Evolutionary conservation across 2,113 vertebrate species (phyloP).

Genomic region (Hemichromis elongatus): DNA sequence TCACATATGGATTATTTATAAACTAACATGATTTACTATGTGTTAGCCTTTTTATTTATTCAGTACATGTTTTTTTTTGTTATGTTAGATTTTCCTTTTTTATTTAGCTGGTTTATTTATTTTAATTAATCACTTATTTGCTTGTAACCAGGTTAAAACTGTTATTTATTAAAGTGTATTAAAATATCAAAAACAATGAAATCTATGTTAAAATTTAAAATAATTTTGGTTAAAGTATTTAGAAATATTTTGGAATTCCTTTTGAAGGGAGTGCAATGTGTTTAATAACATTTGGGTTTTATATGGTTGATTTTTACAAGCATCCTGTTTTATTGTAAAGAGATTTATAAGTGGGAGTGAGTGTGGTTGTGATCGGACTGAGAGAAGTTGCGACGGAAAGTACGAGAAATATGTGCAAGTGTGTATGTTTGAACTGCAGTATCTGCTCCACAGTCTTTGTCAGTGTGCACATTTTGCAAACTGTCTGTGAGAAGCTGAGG

Average conservation of each 20-base stretch:
- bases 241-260: background rate
- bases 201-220: too few relatives aligned
- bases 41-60: background rate
- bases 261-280: background rate
- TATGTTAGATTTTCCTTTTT: background rate
- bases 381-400: background rate
- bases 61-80: background rate
- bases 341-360: background rate
- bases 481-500: background rate
- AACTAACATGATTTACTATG: background rate
- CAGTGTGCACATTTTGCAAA: background rate
- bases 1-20: background rate
- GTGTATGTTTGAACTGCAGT: accelerated
- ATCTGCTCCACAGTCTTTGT: background rate
- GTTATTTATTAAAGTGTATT: too few relatives aligned
- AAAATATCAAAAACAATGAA: too few relatives aligned
- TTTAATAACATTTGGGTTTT: background rate
- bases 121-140: too few relatives aligned
- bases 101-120: too few relatives aligned
- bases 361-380: background rate
- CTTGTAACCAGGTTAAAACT: too few relatives aligned
- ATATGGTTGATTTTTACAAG: background rate
- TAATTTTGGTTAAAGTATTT: background rate
- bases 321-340: background rate
- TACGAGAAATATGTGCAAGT: background rate